These are phyloP conservation scores for Chamaetylas fuelleborni DNA, from an alignment of 2,113 vertebrate species.

Conservation along the genomic window DNA sequence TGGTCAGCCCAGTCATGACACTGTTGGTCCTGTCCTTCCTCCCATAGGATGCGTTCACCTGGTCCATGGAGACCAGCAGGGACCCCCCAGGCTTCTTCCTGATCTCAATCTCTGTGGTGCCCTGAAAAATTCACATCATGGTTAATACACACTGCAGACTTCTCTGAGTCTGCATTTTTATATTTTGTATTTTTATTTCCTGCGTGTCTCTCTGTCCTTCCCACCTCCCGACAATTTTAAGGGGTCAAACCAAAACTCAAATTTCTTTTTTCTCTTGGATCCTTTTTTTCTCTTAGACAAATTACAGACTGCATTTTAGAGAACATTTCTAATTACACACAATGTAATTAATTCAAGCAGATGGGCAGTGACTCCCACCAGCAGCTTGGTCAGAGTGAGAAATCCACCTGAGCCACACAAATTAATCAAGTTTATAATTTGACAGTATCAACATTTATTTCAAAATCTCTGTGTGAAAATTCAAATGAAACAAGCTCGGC, in stretches of 20 bases:
- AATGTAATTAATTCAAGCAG: not conserved
- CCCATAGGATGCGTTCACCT: slow-evolving; percentile 90
- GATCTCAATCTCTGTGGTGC: slow-evolving; percentile 89
- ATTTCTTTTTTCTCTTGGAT: not conserved
- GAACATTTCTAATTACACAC: not conserved
- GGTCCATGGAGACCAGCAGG: slow-evolving; percentile 95
- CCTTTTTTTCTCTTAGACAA: not conserved
- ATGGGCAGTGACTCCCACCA: not conserved
- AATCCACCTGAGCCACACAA: not conserved
- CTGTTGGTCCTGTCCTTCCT: slow-evolving; percentile 94
- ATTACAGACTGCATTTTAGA: not conserved
- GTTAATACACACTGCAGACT: not conserved
- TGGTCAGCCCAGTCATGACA: slow-evolving; percentile 92
- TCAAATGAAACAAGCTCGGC: not conserved
- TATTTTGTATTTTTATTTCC: not conserved
- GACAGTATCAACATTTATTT: not conserved
- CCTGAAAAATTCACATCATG: slow-evolving; percentile 43
- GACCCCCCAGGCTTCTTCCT: slow-evolving; percentile 95
- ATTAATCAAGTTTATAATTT: not conserved
- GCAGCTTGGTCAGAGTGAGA: not conserved
- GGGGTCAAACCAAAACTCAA: not conserved
- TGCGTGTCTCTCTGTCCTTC: not conserved
- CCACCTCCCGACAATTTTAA: accelerated
- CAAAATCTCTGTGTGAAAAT: not conserved
- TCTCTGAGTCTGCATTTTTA: not conserved